Evolutionary conservation across 2,113 vertebrate genomes (phyloP).

Genomic region (Candoia aspera): DNA sequence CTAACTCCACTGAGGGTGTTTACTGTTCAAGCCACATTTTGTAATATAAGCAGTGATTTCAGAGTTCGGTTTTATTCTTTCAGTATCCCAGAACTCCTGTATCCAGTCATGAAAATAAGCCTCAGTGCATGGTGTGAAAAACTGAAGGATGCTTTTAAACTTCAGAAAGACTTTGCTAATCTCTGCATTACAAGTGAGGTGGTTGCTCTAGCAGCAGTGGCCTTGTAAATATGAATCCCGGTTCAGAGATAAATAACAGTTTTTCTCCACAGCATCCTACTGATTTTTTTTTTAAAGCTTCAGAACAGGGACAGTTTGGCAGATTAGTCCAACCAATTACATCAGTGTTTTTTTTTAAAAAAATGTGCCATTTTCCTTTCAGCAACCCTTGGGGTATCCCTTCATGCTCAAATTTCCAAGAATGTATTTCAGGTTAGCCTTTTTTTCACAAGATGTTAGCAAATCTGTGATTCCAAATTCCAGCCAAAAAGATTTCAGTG

Average conservation of each 20-base stretch:
- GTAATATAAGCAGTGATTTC: constrained; percentile 54
- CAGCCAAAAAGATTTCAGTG: background rate
- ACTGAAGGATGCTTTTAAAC: constrained; percentile 74
- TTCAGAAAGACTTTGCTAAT: constrained; percentile 80
- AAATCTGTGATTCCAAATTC: background rate
- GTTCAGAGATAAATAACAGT: background rate
- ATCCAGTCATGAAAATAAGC: constrained; percentile 53
- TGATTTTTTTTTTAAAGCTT: background rate
- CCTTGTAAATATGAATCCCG: constrained; percentile 69
- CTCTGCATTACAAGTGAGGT: constrained; percentile 77
- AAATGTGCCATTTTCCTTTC: background rate
- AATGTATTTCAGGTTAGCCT: background rate
- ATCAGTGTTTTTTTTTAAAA: background rate
- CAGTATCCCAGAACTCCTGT: constrained; percentile 84
- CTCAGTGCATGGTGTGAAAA: constrained; percentile 76
- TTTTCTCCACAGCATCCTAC: background rate
- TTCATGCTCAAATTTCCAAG: background rate
- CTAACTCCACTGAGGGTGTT: constrained; percentile 83
- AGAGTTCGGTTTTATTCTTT: constrained; percentile 84
- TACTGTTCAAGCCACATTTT: constrained; percentile 73
- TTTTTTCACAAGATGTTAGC: background rate
- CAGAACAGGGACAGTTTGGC: background rate
- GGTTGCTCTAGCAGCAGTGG: constrained; percentile 79
- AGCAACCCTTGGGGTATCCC: background rate
- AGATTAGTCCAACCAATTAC: background rate